Conservation (phyloP, 2,797 vertebrate genomes). For the Artibeus lituratus region DNA sequence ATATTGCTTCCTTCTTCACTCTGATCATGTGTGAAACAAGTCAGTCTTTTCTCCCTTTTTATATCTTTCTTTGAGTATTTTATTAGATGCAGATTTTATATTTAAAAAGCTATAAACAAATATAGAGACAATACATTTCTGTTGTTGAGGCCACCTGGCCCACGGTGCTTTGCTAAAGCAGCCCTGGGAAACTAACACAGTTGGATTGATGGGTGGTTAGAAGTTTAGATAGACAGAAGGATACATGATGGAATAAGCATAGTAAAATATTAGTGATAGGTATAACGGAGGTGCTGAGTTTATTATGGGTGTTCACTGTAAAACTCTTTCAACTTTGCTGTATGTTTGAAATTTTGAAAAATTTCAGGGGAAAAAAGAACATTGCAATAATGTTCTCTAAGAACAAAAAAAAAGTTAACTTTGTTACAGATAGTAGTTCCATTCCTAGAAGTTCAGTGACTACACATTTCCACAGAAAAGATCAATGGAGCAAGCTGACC, state of each 20-base stretch:
- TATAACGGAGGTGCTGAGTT: not conserved
- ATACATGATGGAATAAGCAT: not conserved
- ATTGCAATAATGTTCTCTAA: not conserved
- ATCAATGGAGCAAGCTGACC: not conserved
- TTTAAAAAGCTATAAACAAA: not conserved
- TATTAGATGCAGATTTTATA: not conserved
- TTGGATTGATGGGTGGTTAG: not conserved
- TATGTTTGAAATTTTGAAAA: not conserved
- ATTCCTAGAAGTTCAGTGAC: slow-evolving; percentile 5
- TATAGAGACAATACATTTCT: not conserved
- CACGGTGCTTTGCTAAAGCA: not conserved
- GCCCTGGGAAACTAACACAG: not conserved
- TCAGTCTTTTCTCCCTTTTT: not conserved
- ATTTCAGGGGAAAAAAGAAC: not conserved
- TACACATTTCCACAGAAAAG: slow-evolving; percentile 13
- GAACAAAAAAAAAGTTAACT: not conserved
- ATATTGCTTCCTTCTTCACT: not conserved
- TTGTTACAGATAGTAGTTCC: not conserved
- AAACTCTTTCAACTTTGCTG: not conserved
- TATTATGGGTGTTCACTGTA: not conserved
- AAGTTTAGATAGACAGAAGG: not conserved
- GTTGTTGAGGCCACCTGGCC: not conserved
- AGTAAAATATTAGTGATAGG: not conserved
- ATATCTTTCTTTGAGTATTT: not conserved
- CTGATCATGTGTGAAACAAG: not conserved